phyloP scores from a whole-genome alignment of 2,113 vertebrate genomes.

The Sprattus sprattus region DNA sequence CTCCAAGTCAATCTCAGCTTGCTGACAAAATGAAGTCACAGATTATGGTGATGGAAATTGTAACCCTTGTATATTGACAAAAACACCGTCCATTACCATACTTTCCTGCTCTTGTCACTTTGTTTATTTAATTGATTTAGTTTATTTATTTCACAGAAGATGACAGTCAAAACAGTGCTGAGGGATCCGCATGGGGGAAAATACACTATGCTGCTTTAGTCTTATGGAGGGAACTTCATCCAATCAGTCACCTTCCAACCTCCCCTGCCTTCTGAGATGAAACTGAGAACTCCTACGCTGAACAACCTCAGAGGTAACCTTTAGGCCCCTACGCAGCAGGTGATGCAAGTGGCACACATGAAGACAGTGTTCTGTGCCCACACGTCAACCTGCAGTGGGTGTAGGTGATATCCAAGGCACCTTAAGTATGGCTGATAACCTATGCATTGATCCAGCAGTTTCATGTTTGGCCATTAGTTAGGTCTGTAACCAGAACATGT shows the following conservation, averaged over 20 bases:
- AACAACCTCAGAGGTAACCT: background rate
- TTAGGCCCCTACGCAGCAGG: no score
- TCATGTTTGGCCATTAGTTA: no score
- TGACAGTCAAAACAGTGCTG: background rate
- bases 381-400: no score
- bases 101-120: background rate
- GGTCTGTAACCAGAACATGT: no score
- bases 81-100: background rate
- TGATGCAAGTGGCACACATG: no score
- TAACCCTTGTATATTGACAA: background rate
- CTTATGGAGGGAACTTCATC: background rate
- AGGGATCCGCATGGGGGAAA: background rate
- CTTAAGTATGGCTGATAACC: no score
- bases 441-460: no score
- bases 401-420: no score
- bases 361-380: no score
- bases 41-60: background rate
- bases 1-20: background rate
- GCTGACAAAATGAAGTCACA: conserved; percentile 6
- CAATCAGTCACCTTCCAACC: background rate
- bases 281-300: background rate
- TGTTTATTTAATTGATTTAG: background rate
- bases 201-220: background rate
- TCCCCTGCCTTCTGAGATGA: background rate
- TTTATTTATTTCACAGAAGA: background rate